Percentiles rank a stretch among this genome's conserved stretches.
Evolutionary conservation across 30 jellyfish, hydroid and myxozoan genomes (phyloP).

Genomic region (Rhopilema esculentum): DNA sequence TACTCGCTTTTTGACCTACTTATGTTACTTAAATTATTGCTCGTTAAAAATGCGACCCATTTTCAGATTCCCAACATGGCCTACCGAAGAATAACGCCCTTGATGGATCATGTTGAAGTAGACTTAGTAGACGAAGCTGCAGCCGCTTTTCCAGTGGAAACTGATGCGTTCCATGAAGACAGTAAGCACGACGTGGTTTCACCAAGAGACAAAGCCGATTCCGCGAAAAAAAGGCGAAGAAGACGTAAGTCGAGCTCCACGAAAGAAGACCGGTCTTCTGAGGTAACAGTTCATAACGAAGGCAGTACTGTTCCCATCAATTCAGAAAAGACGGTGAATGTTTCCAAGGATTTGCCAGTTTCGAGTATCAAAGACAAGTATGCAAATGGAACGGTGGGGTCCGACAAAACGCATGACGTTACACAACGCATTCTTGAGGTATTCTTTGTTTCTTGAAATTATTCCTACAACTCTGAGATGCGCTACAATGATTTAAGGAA

Average conservation of each 20-base stretch:
- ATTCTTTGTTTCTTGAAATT: neutral
- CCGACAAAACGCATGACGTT: neutral
- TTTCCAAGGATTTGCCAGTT: neutral
- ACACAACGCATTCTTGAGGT: neutral
- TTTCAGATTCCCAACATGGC: conserved; percentile 67
- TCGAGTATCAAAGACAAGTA: no score
- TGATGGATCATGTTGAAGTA: conserved; percentile 13
- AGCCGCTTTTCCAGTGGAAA: neutral
- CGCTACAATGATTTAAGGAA: neutral
- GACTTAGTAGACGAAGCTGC: neutral
- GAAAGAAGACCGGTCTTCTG: conserved; percentile 46
- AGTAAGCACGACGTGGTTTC: neutral
- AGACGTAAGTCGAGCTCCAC: conserved; percentile 51
- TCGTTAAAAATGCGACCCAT: neutral
- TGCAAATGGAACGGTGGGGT: no score
- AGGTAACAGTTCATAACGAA: conserved; percentile 2
- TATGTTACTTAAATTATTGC: neutral
- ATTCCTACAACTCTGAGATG: neutral
- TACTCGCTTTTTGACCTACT: no score
- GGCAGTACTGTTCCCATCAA: neutral
- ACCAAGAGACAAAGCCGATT: conserved; percentile 29
- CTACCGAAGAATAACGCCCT: conserved; percentile 53
- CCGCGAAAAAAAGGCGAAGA: conserved; percentile 36
- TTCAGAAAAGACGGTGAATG: neutral
- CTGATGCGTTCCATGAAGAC: neutral